Conservation (phyloP, 2,888 invertebrate species). For the Dusona sp. region DNA sequence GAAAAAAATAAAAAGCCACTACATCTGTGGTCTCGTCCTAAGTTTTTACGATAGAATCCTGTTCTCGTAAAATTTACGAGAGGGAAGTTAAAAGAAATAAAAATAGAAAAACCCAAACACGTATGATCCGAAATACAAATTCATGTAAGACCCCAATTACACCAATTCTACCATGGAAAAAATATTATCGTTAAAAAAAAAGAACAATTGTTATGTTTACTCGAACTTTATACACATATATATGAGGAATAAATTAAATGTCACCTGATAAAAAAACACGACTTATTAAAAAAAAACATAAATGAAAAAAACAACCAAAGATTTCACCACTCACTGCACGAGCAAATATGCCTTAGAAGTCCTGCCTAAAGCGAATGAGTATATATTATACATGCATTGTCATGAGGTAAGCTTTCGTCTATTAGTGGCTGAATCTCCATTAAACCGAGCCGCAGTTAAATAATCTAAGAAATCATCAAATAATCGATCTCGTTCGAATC, state of each 20-base stretch:
- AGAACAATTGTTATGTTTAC: conserved; percentile 57
- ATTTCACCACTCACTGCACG: conserved; percentile 56
- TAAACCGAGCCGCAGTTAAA: conserved; percentile 21
- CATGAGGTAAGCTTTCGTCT: conserved; percentile 70
- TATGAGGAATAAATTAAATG: conserved; percentile 61
- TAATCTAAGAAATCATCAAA: conserved; percentile 36
- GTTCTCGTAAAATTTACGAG: conserved; percentile 41
- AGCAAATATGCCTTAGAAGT: conserved; percentile 63
- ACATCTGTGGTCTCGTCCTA: conserved; percentile 27
- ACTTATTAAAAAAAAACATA: conserved; percentile 46
- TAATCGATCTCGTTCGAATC: conserved; percentile 58
- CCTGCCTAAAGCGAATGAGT: conserved; percentile 63
- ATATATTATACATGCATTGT: conserved; percentile 55
- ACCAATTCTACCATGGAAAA: conserved; percentile 5
- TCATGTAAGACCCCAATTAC: conserved; percentile 22
- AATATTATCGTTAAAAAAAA: conserved; percentile 19
- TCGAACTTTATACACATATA: conserved; percentile 57
- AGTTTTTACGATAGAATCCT: conserved; percentile 18
- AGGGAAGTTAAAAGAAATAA: conserved; percentile 5
- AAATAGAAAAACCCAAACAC: neutral
- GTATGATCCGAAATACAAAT: conserved; percentile 28
- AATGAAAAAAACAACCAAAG: conserved; percentile 19
- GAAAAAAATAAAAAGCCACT: neutral
- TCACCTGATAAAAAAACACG: conserved; percentile 50
- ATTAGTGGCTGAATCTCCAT: conserved; percentile 54